phyloP scores from a whole-genome alignment of 2,113 vertebrate species.

The Fulica atra region DNA sequence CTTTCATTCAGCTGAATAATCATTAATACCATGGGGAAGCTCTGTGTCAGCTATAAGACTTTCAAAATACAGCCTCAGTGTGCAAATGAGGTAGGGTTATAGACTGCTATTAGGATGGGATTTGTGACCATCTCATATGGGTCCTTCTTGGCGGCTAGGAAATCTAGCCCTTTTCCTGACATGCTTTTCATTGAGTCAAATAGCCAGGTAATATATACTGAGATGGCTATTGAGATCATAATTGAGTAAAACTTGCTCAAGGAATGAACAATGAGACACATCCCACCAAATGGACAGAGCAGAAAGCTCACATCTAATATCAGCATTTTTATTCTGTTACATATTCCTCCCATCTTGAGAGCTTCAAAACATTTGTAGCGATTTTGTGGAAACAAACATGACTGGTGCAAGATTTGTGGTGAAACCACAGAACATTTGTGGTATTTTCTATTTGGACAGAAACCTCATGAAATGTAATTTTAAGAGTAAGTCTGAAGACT shows the following conservation, averaged over 20 bases:
- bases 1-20: background rate
- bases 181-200: background rate
- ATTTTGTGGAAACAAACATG: background rate
- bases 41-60: background rate
- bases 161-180: background rate
- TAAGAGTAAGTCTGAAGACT: background rate
- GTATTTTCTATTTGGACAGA: background rate
- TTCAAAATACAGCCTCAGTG: background rate
- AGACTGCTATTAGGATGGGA: background rate
- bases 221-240: background rate
- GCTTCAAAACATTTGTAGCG: background rate
- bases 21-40: background rate
- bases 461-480: background rate
- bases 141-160: background rate
- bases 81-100: background rate
- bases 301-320: background rate
- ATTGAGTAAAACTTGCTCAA: background rate
- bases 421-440: background rate
- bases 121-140: background rate
- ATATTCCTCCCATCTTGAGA: background rate
- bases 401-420: background rate
- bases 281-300: background rate
- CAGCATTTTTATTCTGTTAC: background rate
- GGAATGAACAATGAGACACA: background rate
- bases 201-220: background rate